phyloP scores from a whole-genome alignment of 2,797 vertebrate genomes.

The Erpetoichthys calabaricus region DNA sequence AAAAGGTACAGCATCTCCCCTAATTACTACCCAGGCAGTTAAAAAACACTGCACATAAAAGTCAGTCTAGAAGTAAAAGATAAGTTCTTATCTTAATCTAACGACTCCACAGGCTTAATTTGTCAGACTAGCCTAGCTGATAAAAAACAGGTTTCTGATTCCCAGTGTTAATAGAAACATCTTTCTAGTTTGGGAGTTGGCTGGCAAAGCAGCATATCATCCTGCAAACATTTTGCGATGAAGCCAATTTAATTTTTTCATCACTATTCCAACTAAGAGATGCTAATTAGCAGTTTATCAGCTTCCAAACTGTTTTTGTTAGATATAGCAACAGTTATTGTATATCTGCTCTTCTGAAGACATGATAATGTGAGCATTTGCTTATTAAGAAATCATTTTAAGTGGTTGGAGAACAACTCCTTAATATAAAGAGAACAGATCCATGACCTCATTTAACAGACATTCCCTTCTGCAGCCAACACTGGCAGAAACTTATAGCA shows the following conservation, averaged over 20 bases:
- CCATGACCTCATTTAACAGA: constrained; percentile 11
- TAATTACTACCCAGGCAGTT: constrained; percentile 81
- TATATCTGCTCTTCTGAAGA: constrained; percentile 47
- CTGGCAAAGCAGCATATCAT: constrained; percentile 59
- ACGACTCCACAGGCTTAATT: constrained; percentile 91
- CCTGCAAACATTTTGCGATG: constrained; percentile 56
- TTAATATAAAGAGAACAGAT: constrained; percentile 18
- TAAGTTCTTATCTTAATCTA: constrained; percentile 98
- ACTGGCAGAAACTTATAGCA: not conserved
- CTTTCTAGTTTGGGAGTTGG: constrained; percentile 72
- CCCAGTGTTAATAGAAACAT: constrained; percentile 72
- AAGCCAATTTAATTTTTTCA: constrained; percentile 65
- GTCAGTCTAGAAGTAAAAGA: constrained; percentile 81
- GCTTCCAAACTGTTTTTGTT: constrained; percentile 47
- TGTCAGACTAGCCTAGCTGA: constrained; percentile 80
- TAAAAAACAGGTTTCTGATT: constrained; percentile 74
- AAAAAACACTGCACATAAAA: constrained; percentile 85
- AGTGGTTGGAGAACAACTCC: constrained; percentile 14
- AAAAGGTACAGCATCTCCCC: constrained; percentile 51
- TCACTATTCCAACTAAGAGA: constrained; percentile 50
- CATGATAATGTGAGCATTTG: constrained; percentile 20
- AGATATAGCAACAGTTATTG: constrained; percentile 28
- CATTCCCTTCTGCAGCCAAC: constrained; percentile 16
- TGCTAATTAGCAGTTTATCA: constrained; percentile 63
- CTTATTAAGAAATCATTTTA: constrained; percentile 9